phyloP scores from a whole-genome alignment of 2,113 vertebrate species.

The Protobothrops mucrosquamatus region DNA sequence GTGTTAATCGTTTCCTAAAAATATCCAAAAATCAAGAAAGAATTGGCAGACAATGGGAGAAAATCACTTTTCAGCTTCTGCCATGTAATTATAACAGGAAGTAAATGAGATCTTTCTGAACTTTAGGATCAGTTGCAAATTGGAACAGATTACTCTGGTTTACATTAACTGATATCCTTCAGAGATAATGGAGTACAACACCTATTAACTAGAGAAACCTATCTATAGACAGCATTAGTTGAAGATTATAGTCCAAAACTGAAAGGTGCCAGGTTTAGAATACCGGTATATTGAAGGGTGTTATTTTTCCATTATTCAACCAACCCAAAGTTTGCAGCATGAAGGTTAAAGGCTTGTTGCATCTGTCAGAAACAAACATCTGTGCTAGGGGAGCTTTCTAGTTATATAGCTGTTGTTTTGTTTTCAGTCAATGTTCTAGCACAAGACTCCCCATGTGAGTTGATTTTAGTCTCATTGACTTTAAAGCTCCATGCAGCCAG shows the following conservation, averaged over 20 bases:
- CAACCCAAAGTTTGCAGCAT: constrained; percentile 5
- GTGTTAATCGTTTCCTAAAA: background rate
- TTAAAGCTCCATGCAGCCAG: background rate
- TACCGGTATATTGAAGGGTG: background rate
- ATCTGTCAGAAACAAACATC: background rate
- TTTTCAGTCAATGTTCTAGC: background rate
- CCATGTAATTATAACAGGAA: background rate
- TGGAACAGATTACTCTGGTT: constrained; percentile 26
- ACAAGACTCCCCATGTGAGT: background rate
- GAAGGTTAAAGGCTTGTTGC: constrained; percentile 7
- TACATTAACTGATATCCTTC: background rate
- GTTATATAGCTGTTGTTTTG: background rate
- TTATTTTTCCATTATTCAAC: background rate
- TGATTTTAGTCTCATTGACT: background rate
- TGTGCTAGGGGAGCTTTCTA: constrained; percentile 7
- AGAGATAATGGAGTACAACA: background rate
- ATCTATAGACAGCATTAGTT: background rate
- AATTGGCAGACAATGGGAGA: background rate
- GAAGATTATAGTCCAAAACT: background rate
- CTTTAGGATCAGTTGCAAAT: background rate
- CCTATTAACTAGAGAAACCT: background rate
- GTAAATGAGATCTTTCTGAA: too few relatives aligned
- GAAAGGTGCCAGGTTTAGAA: background rate
- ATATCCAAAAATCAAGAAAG: background rate
- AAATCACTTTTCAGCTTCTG: background rate